A percentile compares a stretch with the other conserved stretches of the same genome.
Conservation (phyloP, 2,888 invertebrate genomes). For the Hecatera dysodea region DNA sequence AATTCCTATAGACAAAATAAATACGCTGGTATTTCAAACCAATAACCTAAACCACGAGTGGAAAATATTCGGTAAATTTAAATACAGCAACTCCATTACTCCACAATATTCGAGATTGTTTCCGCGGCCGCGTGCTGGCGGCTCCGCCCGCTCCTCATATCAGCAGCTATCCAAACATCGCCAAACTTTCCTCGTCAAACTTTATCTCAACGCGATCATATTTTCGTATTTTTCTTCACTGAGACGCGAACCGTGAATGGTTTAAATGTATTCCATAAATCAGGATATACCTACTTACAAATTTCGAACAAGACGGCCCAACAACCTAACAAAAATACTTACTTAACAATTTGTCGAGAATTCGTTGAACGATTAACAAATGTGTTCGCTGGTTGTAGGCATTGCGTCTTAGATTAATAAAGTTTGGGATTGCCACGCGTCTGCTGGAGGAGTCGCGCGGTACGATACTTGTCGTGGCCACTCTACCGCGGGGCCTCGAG, state of each 20-base stretch:
- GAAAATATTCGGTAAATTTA: conserved; percentile 37
- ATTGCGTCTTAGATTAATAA: conserved; percentile 83
- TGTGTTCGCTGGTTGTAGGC: conserved; percentile 71
- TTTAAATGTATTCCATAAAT: conserved; percentile 87
- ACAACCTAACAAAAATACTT: conserved; percentile 82
- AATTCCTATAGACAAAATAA: not conserved
- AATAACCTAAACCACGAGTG: conserved; percentile 11
- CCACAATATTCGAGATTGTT: conserved; percentile 51
- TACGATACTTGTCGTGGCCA: conserved; percentile 42
- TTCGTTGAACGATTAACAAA: conserved; percentile 81
- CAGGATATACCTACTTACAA: conserved; percentile 83
- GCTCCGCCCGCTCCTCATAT: conserved; percentile 64
- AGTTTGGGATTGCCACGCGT: conserved; percentile 74
- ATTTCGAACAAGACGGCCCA: conserved; percentile 77
- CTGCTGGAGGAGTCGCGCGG: conserved; percentile 43
- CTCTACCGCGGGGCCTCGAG: conserved; percentile 54
- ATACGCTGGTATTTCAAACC: conserved; percentile 13
- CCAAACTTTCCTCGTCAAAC: conserved; percentile 74
- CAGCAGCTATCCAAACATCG: conserved; percentile 80
- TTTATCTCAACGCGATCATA: conserved; percentile 76
- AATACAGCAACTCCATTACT: conserved; percentile 34
- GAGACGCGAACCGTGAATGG: conserved; percentile 77
- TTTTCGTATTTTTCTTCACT: conserved; percentile 84
- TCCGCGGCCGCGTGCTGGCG: conserved; percentile 32
- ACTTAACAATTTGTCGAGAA: conserved; percentile 75